Base-by-base conservation (phyloP, 1,140 invertebrate genomes). In the Neomicropteryx cornuta region DNA sequence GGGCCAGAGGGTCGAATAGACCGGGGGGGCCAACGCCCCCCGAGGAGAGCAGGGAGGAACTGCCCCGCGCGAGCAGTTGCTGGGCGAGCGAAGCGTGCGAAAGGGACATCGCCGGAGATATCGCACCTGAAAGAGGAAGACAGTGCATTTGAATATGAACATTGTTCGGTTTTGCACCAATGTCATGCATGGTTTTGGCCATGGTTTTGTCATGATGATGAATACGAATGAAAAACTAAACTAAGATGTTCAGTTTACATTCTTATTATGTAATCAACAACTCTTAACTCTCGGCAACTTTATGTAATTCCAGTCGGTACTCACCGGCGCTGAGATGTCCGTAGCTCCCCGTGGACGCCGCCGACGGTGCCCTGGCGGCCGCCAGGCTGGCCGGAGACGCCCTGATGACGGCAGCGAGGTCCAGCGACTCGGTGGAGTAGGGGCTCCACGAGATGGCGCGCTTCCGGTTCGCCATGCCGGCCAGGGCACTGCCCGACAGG, bases 351-450 rank as follows among this genome's bases (percentile, higher is more conserved):
- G 86, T 89, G 5, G 85, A 82, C 0, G 79, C 75, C 36, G 83
- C 88, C 1, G 87, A 89, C 3, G 87, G 88, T 50, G 90, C 88
- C 48, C 92, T 84, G 31, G 92, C 81, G n/a, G 87, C 87, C 16
- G 85, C 83, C 39, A 97, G 62, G 23, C 90, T 94, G 46, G 91
- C 94, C 1, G 92, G 93, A 10, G 91, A 96, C 48, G 92, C 90
- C 43, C 92, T 76, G 48, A 97, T 95, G 72, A 96, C 86, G 33
- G 90, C 92, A 51, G 89, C 90, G 49, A 97, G 82, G 58, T 96
- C 91, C 52, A 95, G 77, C 8, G 87, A 87, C 57, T 96, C 91
- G 1, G 90, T 91, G 1, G 90, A 91, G 50, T 95, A 93, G 0
- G 93, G 91, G 10, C 91, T 96, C 58, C 87, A 89, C 31, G 91